phyloP scores from a whole-genome alignment of 2,797 vertebrate species.

The Eospalax fontanierii region DNA sequence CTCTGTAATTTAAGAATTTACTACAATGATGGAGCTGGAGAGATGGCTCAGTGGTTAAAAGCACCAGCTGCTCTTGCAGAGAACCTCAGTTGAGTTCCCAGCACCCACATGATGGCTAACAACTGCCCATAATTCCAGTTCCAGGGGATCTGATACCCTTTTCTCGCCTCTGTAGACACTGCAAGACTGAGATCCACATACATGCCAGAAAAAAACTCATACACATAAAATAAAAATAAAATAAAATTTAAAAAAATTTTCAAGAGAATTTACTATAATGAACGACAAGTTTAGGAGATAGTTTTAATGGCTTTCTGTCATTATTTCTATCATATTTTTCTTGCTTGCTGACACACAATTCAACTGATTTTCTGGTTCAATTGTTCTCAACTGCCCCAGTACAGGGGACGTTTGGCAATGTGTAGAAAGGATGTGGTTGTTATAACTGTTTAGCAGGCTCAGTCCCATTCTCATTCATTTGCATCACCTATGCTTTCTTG shows the following conservation, averaged over 20 bases:
- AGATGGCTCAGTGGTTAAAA: too few species aligned
- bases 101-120: too few species aligned
- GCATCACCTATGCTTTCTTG: background rate
- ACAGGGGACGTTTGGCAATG: background rate
- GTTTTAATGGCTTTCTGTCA: background rate
- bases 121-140: too few species aligned
- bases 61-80: too few species aligned
- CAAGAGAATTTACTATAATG: background rate
- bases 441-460: background rate
- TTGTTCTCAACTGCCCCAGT: background rate
- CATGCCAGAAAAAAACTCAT: too few species aligned
- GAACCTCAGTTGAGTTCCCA: too few species aligned
- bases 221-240: too few species aligned
- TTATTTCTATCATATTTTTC: background rate
- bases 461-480: background rate
- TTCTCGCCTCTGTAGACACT: too few species aligned
- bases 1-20: background rate
- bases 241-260: too few species aligned
- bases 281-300: conserved; percentile 11
- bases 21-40: background rate
- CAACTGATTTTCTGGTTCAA: background rate
- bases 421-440: background rate
- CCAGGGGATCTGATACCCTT: too few species aligned
- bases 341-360: conserved; percentile 18
- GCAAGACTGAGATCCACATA: too few species aligned